Evolutionary conservation across 2,888 invertebrate species (phyloP), one percentile per base, ranked within the genome.

Genomic region (Linyphia triangularis): DNA sequence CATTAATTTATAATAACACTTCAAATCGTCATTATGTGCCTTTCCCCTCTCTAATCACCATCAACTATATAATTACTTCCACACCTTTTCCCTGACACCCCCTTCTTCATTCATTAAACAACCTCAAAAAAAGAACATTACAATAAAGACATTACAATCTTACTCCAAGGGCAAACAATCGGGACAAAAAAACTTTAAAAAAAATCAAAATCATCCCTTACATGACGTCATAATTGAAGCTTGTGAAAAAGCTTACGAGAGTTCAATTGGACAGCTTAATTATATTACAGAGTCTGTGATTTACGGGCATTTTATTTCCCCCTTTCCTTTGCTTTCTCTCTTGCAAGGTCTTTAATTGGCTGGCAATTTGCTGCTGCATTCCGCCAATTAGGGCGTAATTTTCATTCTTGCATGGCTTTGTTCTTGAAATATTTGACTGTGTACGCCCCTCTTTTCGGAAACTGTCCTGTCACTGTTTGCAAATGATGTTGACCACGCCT

Each of bases 191-290:
- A 73, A 59, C 63, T 33, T 33, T 33, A 33, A 24, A 19, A 6
- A 16, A 51, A 16, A 26, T 26, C 9, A 75, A 57, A 75, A 30
- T 33, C 30, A 26, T 33, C 30, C 24, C 28, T 30, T 40, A 70
- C 26, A 70, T 72, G 24, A 63, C 59, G 67, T 67, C 61, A 81
- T 81, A 86, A 73, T 86, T 73, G 51, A 65, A 81, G 28, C 22
- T 28, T 43, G 28, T 40, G 67, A 84, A 77, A 85, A 69, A 40
- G 33, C 63, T 72, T 43, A 79, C 63, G 51, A 72, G 43, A 24
- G 57, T 59, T 69, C 79, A 86, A 86, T 79, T 81, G 81, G 81
- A 88, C 86, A 75, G 59, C 75, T 40, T 88, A 88, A 88, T 88
- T 88, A 69, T 67, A 69, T 81, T 73, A 88, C 69, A 61, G 43